Conservation (phyloP, 2,113 vertebrate genomes). For the Pardalotus punctatus region DNA sequence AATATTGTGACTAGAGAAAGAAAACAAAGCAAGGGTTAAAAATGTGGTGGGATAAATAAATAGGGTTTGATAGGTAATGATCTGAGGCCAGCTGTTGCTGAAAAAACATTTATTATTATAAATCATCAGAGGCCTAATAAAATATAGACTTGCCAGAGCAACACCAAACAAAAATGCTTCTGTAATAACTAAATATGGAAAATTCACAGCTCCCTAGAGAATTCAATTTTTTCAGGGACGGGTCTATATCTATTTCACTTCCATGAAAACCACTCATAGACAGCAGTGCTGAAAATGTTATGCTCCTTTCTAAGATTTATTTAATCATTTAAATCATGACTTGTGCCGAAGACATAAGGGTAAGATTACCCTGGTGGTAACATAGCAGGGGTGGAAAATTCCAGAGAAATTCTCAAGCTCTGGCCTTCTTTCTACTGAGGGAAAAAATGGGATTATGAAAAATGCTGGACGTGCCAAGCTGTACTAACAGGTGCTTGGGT, state of each 20-base stretch:
- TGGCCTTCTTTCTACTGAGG: neutral
- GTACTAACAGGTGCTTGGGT: neutral
- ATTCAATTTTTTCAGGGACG: neutral
- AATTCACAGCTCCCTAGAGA: slow-evolving; percentile 24
- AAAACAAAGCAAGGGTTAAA: slow-evolving; percentile 41
- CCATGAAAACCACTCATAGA: neutral
- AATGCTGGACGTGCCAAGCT: neutral
- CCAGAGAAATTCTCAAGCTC: neutral
- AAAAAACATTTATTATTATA: slow-evolving; percentile 63
- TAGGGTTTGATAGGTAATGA: slow-evolving; percentile 19
- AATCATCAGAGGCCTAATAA: slow-evolving; percentile 36
- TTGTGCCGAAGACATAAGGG: neutral
- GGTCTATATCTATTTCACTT: neutral
- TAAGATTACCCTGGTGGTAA: neutral
- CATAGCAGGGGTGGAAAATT: neutral
- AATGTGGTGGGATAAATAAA: slow-evolving; percentile 26
- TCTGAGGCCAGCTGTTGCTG: slow-evolving; percentile 50
- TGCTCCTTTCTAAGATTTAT: neutral
- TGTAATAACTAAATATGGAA: slow-evolving; percentile 50
- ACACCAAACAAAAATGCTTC: slow-evolving; percentile 20
- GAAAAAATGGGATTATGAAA: neutral
- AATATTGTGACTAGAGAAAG: neutral
- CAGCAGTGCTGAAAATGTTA: neutral
- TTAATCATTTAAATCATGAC: neutral
- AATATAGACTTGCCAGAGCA: slow-evolving; percentile 47